These are phyloP conservation scores for Physocephala rufipes DNA, from an alignment of 2,888 invertebrate genomes.

Conservation along the genomic window DNA sequence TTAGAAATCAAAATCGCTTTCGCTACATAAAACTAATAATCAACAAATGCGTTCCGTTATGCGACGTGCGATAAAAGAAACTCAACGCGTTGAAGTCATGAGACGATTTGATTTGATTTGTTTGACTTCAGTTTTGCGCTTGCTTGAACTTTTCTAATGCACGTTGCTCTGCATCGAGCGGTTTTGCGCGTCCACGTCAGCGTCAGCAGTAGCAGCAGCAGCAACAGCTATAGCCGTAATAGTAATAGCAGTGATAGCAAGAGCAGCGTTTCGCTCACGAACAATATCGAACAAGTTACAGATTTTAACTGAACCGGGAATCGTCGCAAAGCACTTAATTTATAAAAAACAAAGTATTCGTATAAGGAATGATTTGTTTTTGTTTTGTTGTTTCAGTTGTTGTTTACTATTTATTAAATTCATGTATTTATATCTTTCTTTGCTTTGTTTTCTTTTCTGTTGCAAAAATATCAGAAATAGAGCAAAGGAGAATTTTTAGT, in stretches of 20 bases:
- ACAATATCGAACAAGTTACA: constrained; percentile 45
- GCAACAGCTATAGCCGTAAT: too few relatives aligned
- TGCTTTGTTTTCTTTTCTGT: not conserved
- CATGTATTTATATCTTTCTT: too few relatives aligned
- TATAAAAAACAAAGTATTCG: constrained; percentile 2
- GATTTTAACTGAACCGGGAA: constrained; percentile 47
- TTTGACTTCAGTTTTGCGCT: not conserved
- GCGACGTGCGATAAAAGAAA: not conserved
- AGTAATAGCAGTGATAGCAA: too few relatives aligned
- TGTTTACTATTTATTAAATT: too few relatives aligned
- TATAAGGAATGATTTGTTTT: not conserved
- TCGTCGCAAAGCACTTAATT: constrained; percentile 38
- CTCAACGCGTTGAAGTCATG: constrained; percentile 18
- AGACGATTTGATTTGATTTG: constrained; percentile 20
- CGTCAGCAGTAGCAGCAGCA: not conserved
- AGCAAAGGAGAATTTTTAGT: too few relatives aligned
- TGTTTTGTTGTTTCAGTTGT: not conserved
- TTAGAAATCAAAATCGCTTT: too few relatives aligned
- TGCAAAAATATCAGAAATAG: not conserved
- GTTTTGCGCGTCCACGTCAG: not conserved
- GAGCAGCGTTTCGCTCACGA: constrained; percentile 16
- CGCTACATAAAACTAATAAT: too few relatives aligned
- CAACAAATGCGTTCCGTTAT: not conserved
- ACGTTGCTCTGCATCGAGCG: not conserved
- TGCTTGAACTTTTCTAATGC: constrained; percentile 24